Evolutionary conservation across 2,888 invertebrate species (phyloP), one percentile per base, ranked within the genome.

Genomic region (Prionchulus punctatus): DNA sequence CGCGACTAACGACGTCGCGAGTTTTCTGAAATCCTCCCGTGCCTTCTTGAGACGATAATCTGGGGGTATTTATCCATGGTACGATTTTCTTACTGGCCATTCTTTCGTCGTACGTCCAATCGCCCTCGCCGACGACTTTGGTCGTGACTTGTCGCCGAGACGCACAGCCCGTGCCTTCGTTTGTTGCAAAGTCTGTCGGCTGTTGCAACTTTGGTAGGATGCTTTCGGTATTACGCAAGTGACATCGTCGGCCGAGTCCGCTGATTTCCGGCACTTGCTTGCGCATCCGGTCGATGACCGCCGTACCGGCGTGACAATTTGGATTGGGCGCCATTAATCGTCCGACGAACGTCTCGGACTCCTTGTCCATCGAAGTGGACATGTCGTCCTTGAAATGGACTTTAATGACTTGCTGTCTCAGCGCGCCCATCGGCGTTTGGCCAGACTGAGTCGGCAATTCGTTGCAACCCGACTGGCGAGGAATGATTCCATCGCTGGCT

Each of bases 1-100:
- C 56, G 26, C 36, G 43, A 26, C 42, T 25, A 45, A 57, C 54
- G 7, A 57, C 57, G 48, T 57, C 54, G 4, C 57, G 42, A 12
- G 7, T 21, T 42, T 48, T 25, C 4, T 31, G 25, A 30, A 55
- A 57, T 4, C 57, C 54, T 4, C 57, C 57, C 2, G 54, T 57
- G 28, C 57, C 57, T 1, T 3, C 21, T 31, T 57, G 57, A n/a
- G 53, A 53, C 36, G 27, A 7, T 4, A 55, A 27, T 18, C 23
- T n/a, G n/a, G 48, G 26, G 15, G 27, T 18, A 21, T 47, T 55
- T 23, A 36, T 30, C 57, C 57, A 57, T 4, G 57, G 57, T 21
- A 51, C 36, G 1, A 43, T 18, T 43, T 48, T 31, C 25, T 57
- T 55, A 27, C 54, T 54, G 25, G 48, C 42, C n/a, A 48, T 21